Percentiles rank a stretch among this genome's conserved stretches.
Conservation (phyloP, 2,797 vertebrate species). For the Alca torda region DNA sequence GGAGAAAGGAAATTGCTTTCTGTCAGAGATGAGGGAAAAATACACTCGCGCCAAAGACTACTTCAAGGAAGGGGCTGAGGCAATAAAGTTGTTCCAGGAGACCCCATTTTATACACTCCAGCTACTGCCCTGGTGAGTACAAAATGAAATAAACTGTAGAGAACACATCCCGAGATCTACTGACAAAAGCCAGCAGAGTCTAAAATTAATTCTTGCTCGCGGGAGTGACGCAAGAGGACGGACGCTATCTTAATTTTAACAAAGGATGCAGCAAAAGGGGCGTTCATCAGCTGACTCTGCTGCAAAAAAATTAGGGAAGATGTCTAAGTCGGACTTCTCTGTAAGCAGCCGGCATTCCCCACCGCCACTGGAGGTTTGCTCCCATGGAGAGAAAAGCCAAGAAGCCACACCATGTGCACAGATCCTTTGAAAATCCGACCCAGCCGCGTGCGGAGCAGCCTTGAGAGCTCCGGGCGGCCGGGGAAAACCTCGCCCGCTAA, state of each 20-base stretch:
- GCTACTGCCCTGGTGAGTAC: slow-evolving; percentile 11
- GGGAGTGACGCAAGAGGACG: not conserved
- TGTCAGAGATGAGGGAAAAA: slow-evolving; percentile 4
- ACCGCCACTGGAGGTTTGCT: not conserved
- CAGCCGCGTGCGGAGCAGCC: fast-evolving
- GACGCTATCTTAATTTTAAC: not conserved
- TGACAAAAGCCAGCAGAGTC: slow-evolving; percentile 21
- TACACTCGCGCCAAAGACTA: not conserved
- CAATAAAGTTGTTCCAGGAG: slow-evolving; percentile 35
- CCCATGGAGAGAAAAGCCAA: not conserved
- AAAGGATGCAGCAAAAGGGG: not conserved
- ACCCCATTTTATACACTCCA: slow-evolving; percentile 28
- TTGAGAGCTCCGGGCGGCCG: not conserved
- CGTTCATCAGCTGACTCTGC: not conserved
- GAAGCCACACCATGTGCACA: fast-evolving
- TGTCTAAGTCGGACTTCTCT: not conserved
- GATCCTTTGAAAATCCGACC: not conserved
- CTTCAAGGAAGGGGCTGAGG: slow-evolving; percentile 12
- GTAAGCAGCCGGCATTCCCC: not conserved
- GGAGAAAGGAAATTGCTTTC: slow-evolving; percentile 46
- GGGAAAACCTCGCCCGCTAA: not conserved
- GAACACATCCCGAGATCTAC: slow-evolving; percentile 15
- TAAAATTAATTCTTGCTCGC: not conserved
- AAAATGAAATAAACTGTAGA: slow-evolving; percentile 28
- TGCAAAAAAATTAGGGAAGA: not conserved